A percentile compares a stretch with the other conserved stretches of the same genome.
Evolutionary conservation across 2,888 invertebrate genomes (phyloP).

Genomic region (Tholera decimalis): DNA sequence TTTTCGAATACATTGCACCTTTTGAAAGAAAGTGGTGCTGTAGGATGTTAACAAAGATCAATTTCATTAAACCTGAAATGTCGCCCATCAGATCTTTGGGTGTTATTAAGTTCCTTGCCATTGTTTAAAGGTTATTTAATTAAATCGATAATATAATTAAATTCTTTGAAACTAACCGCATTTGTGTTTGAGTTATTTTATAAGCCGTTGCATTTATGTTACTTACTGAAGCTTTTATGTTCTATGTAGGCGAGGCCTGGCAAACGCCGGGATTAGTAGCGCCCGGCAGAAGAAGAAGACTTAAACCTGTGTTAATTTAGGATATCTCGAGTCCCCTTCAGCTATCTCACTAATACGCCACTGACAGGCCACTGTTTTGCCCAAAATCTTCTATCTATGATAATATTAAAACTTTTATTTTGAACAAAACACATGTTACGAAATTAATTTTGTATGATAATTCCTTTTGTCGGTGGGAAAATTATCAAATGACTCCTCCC

Average conservation of each 20-base stretch:
- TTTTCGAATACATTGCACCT: conserved; percentile 14
- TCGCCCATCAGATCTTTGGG: conserved; percentile 2
- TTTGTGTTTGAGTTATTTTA: conserved; percentile 41
- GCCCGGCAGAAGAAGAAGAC: conserved; percentile 59
- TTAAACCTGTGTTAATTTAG: conserved; percentile 38
- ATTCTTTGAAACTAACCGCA: conserved; percentile 44
- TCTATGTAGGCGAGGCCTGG: conserved; percentile 58
- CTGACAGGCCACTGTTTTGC: too few relatives aligned
- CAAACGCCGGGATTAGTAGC: conserved; percentile 59
- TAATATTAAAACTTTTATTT: too few relatives aligned
- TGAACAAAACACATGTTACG: too few relatives aligned
- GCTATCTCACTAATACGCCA: conserved; percentile 35
- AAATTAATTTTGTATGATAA: too few relatives aligned
- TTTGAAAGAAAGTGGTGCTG: background rate
- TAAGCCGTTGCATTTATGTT: conserved; percentile 30
- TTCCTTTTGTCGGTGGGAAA: too few relatives aligned
- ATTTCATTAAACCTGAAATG: conserved; percentile 16
- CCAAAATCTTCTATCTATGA: too few relatives aligned
- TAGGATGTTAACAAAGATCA: conserved; percentile 1
- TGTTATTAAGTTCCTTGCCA: conserved; percentile 24
- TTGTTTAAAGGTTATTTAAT: conserved; percentile 10
- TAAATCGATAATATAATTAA: conserved; percentile 27
- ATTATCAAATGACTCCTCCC: too few relatives aligned
- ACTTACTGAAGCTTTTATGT: conserved; percentile 57
- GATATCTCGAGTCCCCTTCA: conserved; percentile 40